Evolutionary conservation across 2,797 vertebrate species (phyloP), one percentile per base, ranked within the genome.

Genomic region (Borostomias antarcticus): DNA sequence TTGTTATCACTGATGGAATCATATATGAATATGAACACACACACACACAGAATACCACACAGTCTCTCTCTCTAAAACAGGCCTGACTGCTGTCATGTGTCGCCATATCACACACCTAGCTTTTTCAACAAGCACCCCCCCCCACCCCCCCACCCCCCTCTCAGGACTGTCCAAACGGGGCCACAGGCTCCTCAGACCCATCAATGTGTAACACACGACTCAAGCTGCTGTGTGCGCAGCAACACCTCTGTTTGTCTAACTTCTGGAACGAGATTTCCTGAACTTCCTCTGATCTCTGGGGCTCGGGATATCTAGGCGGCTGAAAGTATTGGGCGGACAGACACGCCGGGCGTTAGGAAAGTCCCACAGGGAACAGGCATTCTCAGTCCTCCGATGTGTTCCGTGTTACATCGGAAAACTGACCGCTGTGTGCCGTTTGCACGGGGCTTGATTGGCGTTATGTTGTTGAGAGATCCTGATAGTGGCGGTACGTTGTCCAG

Each of bases 151-250:
- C 4, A 21, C 15, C 13, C 17, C 3, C 53, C 17, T 1, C 23
- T n/a, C 11, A 26, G 37, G n/a, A 7, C 37, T 9, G 10, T 17
- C 13, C n/a, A 23, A 48, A 51, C 23, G 48, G 8, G 28, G 6
- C 54, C 13, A 28, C 21, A 32, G 54, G 23, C 7, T 32, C 65
- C 30, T 58, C 13, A 26, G 21, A 35, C 40, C 2, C 37, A 19
- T 58, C 64, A 50, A 32, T 48, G 23, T 48, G 13, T 26, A 47
- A 66, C 30, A n/a, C 43, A 35, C 32, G 35, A 37, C 19, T 40
- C 37, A 48, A 26, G 32, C n/a, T n/a, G n/a, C n/a, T n/a, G n/a
- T n/a, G n/a, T 25, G 33, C 28, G 37, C 30, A 53, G 35, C 37
- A 58, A 32, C 43, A 47, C 19, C 33, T 37, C 21, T 25, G 30